Evolutionary conservation across 23 tunicate genomes (phyloP), one percentile per base, ranked within the genome.

Genomic region (Oikopleura vanhoeffeni): DNA sequence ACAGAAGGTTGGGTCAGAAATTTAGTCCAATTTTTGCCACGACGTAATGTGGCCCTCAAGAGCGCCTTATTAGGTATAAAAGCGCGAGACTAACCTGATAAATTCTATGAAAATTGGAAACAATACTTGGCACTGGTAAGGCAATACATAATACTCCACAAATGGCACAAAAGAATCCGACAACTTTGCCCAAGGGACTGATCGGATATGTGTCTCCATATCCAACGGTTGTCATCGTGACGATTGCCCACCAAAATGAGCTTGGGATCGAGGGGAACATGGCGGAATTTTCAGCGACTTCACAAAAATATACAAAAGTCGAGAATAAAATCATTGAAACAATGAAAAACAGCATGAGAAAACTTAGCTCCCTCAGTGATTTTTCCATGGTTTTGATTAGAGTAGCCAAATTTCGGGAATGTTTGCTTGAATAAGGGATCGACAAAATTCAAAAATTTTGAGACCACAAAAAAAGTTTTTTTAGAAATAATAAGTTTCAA

Each of bases 231-330:
- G 99, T 95, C 99, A 95, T 95, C 83, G 99, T 95, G 83, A 95
- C 91, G 1, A 95, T 86, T 39, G 99, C 99, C 99, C 99, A 95
- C 99, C 99, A 95, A 76, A 95, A 95, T 0, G 99, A 82, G 32
- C 85, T 88, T 0, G 99, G 99, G 36, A 95, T 95, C 32, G 79
- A 71, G 3, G 79, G 79, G 33, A 71, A 71, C 32, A 24, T 28
- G 30, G 27, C 33, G 32, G 34, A 34, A 71, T 71, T 71, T 2
- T 71, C 79, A 3, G 79, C 79, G 3, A 71, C 79, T 32, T 71
- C 79, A n/a, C 79, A 71, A n/a, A 71, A 71, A 32, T 71, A 71
- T 28, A 71, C 35, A 32, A 71, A 71, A 32, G 79, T 71, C 34
- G 79, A 18, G 79, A 71, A 71, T 30, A 71, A 71, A 71, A 71